Evolutionary conservation across 2,888 invertebrate species (phyloP).

Genomic region (Anoplius nigerrimus): DNA sequence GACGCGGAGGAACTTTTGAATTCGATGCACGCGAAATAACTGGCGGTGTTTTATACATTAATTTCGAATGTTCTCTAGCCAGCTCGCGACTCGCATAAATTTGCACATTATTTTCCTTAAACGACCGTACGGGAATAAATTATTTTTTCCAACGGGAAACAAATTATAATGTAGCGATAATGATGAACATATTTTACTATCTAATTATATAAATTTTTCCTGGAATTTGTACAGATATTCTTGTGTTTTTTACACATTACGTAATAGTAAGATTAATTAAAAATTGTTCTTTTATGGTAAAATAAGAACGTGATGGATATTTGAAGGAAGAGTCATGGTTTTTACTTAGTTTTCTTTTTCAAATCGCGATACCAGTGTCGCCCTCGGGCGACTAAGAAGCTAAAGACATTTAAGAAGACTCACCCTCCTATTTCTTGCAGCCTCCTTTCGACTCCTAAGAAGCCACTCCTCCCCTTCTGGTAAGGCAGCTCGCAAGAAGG

Average conservation of each 20-base stretch:
- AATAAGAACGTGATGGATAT: too few relatives aligned
- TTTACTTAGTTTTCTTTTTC: slow-evolving; percentile 40
- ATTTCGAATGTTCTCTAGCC: slow-evolving; percentile 33
- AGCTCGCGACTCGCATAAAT: slow-evolving; percentile 10
- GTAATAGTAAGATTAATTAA: too few relatives aligned
- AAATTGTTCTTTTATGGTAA: too few relatives aligned
- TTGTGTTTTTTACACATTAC: too few relatives aligned
- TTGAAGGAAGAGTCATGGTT: not conserved
- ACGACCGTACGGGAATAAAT: too few relatives aligned
- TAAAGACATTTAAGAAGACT: slow-evolving; percentile 73
- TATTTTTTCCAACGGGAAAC: too few relatives aligned
- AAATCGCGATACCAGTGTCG: slow-evolving; percentile 64
- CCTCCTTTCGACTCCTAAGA: slow-evolving; percentile 66
- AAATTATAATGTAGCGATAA: too few relatives aligned
- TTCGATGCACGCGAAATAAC: slow-evolving; percentile 31
- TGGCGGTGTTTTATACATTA: slow-evolving; percentile 31
- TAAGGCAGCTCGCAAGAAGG: slow-evolving; percentile 68
- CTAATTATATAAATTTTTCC: too few relatives aligned
- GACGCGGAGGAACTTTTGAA: slow-evolving; percentile 27
- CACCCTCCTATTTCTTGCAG: slow-evolving; percentile 65
- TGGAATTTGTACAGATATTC: too few relatives aligned
- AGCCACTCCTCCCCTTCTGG: slow-evolving; percentile 64
- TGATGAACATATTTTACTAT: too few relatives aligned
- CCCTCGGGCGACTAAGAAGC: slow-evolving; percentile 69
- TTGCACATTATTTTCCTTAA: too few relatives aligned